These are phyloP conservation scores for Dermatemys mawii DNA, from an alignment of 2,113 vertebrate genomes.

Conservation along the genomic window DNA sequence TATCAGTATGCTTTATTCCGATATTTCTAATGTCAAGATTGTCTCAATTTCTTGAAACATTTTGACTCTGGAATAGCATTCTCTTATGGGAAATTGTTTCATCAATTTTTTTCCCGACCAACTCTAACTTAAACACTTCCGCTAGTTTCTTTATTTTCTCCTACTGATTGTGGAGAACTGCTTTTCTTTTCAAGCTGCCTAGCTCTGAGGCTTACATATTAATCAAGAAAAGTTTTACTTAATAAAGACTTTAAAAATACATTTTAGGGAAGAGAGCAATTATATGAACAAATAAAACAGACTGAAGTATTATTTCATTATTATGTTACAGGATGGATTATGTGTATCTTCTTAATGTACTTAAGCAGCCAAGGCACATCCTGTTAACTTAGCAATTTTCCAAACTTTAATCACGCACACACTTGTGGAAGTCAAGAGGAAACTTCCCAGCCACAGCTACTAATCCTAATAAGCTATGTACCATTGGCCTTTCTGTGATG, in stretches of 20 bases:
- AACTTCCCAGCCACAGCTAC: not conserved
- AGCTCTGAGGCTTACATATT: not conserved
- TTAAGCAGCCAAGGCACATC: not conserved
- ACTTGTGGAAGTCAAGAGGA: constrained; percentile 23
- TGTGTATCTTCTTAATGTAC: not conserved
- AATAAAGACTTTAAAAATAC: not conserved
- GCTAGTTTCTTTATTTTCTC: not conserved
- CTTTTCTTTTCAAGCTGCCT: not conserved
- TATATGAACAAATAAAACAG: constrained; percentile 9
- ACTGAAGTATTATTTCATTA: not conserved
- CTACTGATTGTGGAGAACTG: not conserved
- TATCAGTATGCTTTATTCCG: not conserved
- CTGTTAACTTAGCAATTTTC: not conserved
- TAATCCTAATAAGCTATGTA: constrained; percentile 7
- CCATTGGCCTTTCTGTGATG: constrained; percentile 26
- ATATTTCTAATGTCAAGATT: not conserved
- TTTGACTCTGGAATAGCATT: rapidly evolving
- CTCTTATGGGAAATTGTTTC: not conserved
- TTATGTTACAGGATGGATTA: not conserved
- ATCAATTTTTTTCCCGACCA: not conserved
- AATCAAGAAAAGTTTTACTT: not conserved
- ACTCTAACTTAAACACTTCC: not conserved
- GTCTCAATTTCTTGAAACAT: not conserved
- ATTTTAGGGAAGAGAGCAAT: not conserved
- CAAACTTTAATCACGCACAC: not conserved